Conservation (phyloP, 2,888 invertebrate species). For the Apamea crenata region DNA sequence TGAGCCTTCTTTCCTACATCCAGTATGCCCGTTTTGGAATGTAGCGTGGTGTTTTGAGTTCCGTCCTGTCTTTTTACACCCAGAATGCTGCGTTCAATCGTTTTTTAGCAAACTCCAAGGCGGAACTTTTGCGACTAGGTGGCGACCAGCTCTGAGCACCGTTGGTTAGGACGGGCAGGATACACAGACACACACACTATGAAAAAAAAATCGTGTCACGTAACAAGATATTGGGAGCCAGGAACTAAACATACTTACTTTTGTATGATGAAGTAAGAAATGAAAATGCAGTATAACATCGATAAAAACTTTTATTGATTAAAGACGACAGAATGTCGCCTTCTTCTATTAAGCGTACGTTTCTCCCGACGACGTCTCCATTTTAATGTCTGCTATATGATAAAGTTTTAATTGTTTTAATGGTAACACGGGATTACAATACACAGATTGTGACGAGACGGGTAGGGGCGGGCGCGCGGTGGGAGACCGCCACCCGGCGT, state of each 20-base stretch:
- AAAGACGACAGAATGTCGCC: conserved; percentile 85
- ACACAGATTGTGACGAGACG: conserved; percentile 86
- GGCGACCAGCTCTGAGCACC: no score
- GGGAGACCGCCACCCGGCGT: conserved; percentile 79
- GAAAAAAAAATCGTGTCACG: conserved; percentile 23
- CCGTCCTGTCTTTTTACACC: background rate
- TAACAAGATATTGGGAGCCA: conserved; percentile 3
- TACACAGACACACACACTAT: background rate
- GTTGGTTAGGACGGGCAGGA: no score
- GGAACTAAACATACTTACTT: background rate
- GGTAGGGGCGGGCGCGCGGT: conserved; percentile 83
- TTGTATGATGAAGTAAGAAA: conserved; percentile 52
- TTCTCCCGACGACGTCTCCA: conserved; percentile 86
- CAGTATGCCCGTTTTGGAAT: no score
- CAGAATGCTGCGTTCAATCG: no score
- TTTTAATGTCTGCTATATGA: conserved; percentile 85
- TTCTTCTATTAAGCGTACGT: conserved; percentile 89
- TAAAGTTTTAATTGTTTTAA: conserved; percentile 85
- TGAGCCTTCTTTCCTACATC: no score
- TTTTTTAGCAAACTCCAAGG: no score
- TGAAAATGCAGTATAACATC: conserved; percentile 85
- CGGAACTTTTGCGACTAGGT: background rate
- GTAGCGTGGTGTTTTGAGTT: background rate
- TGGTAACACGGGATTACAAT: conserved; percentile 87
- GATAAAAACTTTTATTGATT: conserved; percentile 90